Base-by-base conservation (phyloP, 2,113 vertebrate species). In the Microtus richardsoni region DNA sequence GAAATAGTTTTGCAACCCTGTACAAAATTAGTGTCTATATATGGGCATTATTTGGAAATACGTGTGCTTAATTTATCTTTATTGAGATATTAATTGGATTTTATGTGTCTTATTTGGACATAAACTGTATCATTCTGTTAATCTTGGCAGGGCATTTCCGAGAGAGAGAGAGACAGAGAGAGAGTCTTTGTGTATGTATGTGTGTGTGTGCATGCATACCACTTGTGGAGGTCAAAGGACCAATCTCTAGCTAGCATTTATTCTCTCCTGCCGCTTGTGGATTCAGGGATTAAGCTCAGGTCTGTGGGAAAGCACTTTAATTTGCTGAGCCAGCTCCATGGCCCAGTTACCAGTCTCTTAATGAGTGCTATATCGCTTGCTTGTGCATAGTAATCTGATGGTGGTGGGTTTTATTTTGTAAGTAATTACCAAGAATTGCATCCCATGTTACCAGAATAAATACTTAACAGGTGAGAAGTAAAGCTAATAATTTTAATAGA, bases 81-180 rank as follows among this genome's bases (percentile, higher is more conserved):
- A 47, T 94, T 86, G 10, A 91, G 47, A 36, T 84, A 90, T 58
- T 58, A 58, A 7, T 36, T 83, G 78, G 44, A 22, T 95, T 89
- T 95, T 86, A 66, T 39, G 82, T 44, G 91, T 79, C 28, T 95
- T 95, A 21, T 91, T 94, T 96, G 58, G 9, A 44, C 39, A 60
- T 68, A 47, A 49, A 49, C 47, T 5, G 3, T 64, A 83, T 62
- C 41, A 52, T 80, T 14, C 36, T 94, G 47, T 36, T n/a, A 33
- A 54, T 80, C 49, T 47, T 93, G 39, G 14, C 10, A 83, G 64
- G 14, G 62, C 21, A 77, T 78, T 91, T 28, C 39, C 5, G 2
- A 62, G 60, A 62, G 60, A 2, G 60, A 26, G 60, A 7, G 52
- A 24, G 60, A 24, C 1, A 24, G 24, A 26, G 24, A 26, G 17